phyloP scores from a whole-genome alignment of 2,797 vertebrate genomes.

The Parambassis ranga region DNA sequence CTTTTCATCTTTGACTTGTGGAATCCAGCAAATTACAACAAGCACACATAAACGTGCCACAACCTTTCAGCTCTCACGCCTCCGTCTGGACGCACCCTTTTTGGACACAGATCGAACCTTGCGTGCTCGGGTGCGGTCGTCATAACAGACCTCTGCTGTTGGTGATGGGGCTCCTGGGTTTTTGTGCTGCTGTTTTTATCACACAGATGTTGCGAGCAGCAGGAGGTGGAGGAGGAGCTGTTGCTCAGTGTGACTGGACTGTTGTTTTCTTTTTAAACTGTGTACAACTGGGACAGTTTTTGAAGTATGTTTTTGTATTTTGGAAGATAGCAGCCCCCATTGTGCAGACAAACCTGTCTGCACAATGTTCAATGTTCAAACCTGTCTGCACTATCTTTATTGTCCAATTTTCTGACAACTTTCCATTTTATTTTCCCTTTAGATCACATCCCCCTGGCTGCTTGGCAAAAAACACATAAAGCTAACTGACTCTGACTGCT shows the following conservation, averaged over 20 bases:
- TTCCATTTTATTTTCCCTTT: slow-evolving; percentile 2
- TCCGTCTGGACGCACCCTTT: slow-evolving; percentile 12
- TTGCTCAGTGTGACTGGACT: slow-evolving; percentile 1
- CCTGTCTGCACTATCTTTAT: neutral
- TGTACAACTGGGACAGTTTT: slow-evolving; percentile 14
- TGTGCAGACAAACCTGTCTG: slow-evolving; percentile 40
- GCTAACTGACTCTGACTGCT: neutral
- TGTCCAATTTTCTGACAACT: neutral
- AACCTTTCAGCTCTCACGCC: slow-evolving; percentile 21
- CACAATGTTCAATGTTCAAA: no score
- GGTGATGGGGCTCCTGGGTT: slow-evolving; percentile 5
- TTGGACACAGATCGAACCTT: neutral
- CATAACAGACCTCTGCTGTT: slow-evolving; percentile 12
- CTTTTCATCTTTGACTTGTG: neutral
- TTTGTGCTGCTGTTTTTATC: slow-evolving; percentile 20
- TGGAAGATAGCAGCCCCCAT: slow-evolving; percentile 8
- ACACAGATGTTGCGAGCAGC: slow-evolving; percentile 41
- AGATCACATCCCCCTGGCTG: neutral
- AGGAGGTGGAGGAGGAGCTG: slow-evolving; percentile 35
- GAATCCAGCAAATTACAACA: neutral
- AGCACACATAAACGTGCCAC: neutral
- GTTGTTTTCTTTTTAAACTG: slow-evolving; percentile 21
- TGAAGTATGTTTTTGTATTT: neutral
- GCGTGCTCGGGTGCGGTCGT: neutral
- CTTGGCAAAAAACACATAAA: slow-evolving; percentile 9